Base-by-base conservation (phyloP, 2,888 invertebrate species). In the Leucania comma region DNA sequence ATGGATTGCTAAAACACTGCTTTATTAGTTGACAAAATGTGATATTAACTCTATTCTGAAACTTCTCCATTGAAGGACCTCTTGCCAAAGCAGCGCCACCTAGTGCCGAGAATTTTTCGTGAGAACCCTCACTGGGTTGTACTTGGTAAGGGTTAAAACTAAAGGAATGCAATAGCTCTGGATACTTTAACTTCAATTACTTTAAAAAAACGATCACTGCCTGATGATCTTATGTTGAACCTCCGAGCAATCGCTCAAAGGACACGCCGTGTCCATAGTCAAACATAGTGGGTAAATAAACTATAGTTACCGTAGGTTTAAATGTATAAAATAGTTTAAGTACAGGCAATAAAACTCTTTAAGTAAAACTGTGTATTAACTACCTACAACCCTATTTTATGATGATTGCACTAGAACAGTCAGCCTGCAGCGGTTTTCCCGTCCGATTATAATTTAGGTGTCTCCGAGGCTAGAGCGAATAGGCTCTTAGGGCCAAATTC, bases 221-320 rank as follows among this genome's bases (percentile, higher is more conserved):
- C 94, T 90, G 86, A 89, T 89, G 90, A 92, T 93, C 89, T 90
- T 78, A 82, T 81, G 63, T 80, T 80, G 75, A 89, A 89, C 86
- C 90, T 90, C 89, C 81, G 91, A 87, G 87, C 90, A 12, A 22
- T 78, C 68, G 83, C 85, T 83, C 90, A 88, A 90, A 86, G 83
- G 87, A 90, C 92, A 92, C 91, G 83, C 61, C 68, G 86, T 87
- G 93, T 93, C 93, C 93, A 93, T 94, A 94, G 94, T 94, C 94
- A 94, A 93, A 92, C 89, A 86, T 93, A 93, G 93, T 90, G 86
- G 87, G 86, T 92, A 92, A 90, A 89, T 91, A 87, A 83, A 80
- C 78, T 79, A 87, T 89, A 94, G 94, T 94, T 94, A 94, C 94
- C 93, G 88, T 94, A 92, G 90, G 73, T 80, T 78, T 93, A 91